Evolutionary conservation across 2,113 vertebrate genomes (phyloP).

Genomic region (Acanthochromis polyacanthus): DNA sequence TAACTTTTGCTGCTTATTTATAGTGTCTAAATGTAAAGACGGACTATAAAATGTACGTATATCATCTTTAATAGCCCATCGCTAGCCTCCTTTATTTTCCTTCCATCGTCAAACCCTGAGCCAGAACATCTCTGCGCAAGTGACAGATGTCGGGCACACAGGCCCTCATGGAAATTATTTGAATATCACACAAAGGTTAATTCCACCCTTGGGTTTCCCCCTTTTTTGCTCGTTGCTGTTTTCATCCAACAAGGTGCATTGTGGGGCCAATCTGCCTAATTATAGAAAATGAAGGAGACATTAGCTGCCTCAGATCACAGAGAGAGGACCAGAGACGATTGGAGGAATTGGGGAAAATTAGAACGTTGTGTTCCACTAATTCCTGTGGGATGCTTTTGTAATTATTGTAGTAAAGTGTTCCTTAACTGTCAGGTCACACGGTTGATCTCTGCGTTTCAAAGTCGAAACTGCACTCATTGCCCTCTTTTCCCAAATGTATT

Average conservation of each 20-base stretch:
- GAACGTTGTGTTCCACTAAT: slow-evolving; percentile 7
- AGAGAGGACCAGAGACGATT: slow-evolving; percentile 38
- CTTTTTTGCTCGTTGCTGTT: slow-evolving; percentile 27
- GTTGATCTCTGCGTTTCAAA: too few species aligned
- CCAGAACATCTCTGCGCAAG: background rate
- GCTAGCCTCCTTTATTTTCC: background rate
- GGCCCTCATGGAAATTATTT: slow-evolving; percentile 49
- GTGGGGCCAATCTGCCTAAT: slow-evolving; percentile 75
- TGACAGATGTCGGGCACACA: slow-evolving; percentile 50
- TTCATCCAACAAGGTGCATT: slow-evolving; percentile 75
- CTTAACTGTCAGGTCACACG: slow-evolving; percentile 21
- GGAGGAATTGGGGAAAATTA: slow-evolving; percentile 38
- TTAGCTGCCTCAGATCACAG: slow-evolving; percentile 56
- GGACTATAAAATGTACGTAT: background rate
- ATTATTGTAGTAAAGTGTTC: slow-evolving; percentile 31
- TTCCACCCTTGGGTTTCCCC: slow-evolving; percentile 42
- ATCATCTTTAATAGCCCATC: background rate
- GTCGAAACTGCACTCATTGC: too few species aligned
- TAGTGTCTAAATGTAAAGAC: background rate
- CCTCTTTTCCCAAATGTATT: background rate
- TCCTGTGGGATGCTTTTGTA: slow-evolving; percentile 34
- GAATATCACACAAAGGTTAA: slow-evolving; percentile 71
- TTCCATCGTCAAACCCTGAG: slow-evolving; percentile 16
- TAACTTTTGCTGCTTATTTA: too few species aligned
- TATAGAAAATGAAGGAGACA: slow-evolving; percentile 75